Evolutionary conservation across 2,797 vertebrate species (phyloP).

Genomic region (Pangasius larnaudii): DNA sequence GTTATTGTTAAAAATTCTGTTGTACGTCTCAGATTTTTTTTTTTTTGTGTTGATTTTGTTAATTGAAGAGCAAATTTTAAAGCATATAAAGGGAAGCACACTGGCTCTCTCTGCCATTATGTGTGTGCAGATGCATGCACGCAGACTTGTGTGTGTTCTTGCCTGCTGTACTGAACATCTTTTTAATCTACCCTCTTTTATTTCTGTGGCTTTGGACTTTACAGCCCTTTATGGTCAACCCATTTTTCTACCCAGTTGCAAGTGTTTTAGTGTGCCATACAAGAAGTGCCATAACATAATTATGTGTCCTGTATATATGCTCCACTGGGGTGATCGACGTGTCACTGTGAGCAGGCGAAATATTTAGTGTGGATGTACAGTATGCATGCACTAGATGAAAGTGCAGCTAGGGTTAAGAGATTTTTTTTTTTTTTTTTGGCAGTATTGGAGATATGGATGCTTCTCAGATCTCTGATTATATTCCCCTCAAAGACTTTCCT

Average conservation of each 20-base stretch:
- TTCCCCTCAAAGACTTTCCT: conserved; percentile 56
- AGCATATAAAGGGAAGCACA: conserved; percentile 38
- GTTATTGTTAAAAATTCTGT: conserved; percentile 41
- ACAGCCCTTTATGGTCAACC: conserved; percentile 4
- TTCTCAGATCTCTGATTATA: conserved; percentile 58
- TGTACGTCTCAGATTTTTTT: conserved; percentile 36
- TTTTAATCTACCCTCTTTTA: conserved; percentile 33
- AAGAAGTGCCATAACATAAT: conserved; percentile 45
- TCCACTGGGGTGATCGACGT: conserved; percentile 48
- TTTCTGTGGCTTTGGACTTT: conserved; percentile 29
- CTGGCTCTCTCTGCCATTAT: conserved; percentile 39
- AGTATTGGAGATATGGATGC: conserved; percentile 51
- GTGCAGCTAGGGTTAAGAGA: conserved; percentile 13
- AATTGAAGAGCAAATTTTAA: conserved; percentile 34
- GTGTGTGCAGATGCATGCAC: conserved; percentile 43
- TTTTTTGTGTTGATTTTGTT: conserved; percentile 18
- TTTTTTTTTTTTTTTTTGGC: conserved; percentile 23
- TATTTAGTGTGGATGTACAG: conserved; percentile 42
- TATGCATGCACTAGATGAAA: conserved; percentile 44
- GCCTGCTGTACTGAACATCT: conserved; percentile 39
- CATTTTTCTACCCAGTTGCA: conserved; percentile 37
- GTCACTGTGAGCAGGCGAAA: conserved; percentile 53
- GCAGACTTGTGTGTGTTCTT: conserved; percentile 28
- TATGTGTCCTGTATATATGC: conserved; percentile 40
- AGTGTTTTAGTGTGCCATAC: conserved; percentile 53